Evolutionary conservation across 2,888 invertebrate species (phyloP), one percentile per base, ranked within the genome.

Genomic region (Nasonia oneida): DNA sequence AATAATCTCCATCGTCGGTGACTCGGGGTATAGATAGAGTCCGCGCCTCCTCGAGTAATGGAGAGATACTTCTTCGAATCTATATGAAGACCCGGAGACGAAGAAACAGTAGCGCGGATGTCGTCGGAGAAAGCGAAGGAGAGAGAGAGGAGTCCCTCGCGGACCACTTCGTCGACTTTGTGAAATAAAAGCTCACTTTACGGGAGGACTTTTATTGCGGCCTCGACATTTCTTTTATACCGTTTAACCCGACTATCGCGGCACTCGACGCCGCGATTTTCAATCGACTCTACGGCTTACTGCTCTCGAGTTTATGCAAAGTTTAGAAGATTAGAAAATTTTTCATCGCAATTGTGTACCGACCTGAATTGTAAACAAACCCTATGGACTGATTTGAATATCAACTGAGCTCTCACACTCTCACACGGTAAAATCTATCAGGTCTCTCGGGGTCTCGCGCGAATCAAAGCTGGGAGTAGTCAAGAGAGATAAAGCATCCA

Each of bases 181-280:
- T 90, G 90, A 92, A 92, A 92, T 92, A 92, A 92, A 92, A 92
- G 91, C 91, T 91, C 90, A 90, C 91, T 92, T 91, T 92, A 90
- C 91, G 89, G 81, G 15, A 23, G 33, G 50, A 90, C 92, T 92
- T 92, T 91, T 91, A 92, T 92, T 92, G 91, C 91, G 90, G 90
- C 88, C 90, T 90, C 90, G 89, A 89, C 90, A 87, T 91, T 90
- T 89, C 91, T 90, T 91, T 91, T 91, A 91, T 91, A 90, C 89
- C 89, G 89, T 89, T 89, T 90, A 88, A 88, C 88, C 89, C 87
- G 23, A 12, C 29, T 67, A 67, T 67, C 67, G 33, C 57, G 8
- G n/a, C 14, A 29, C 12, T 67, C 29, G 33, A 67, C 10, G 42
- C 42, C 87, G 89, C 88, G 88, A 89, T 90, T 90, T 91, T 92